A percentile compares a stretch with the other conserved stretches of the same genome.
Evolutionary conservation across 2,797 vertebrate genomes (phyloP).

Genomic region (Trachurus trachurus): DNA sequence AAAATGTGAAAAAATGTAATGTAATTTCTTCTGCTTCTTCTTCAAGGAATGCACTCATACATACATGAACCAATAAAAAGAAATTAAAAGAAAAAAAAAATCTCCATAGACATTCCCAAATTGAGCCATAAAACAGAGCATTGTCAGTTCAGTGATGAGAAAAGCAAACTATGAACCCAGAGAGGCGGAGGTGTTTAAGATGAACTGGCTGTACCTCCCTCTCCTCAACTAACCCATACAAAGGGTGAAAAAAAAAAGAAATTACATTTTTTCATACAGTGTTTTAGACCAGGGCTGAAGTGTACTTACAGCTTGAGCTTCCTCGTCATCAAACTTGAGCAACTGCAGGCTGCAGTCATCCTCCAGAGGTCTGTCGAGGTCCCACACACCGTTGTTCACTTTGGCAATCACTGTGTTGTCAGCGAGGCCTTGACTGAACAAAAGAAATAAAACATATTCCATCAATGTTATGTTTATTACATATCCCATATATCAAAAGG

Average conservation of each 20-base stretch:
- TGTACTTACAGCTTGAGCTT: constrained; percentile 95
- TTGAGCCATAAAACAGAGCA: neutral
- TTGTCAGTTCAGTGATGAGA: too few relatives aligned
- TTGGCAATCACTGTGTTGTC: constrained; percentile 96
- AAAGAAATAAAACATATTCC: constrained; percentile 20
- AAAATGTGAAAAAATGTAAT: neutral
- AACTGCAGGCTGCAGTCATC: constrained; percentile 92
- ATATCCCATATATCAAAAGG: neutral
- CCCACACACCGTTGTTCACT: constrained; percentile 95
- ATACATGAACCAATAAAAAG: too few relatives aligned
- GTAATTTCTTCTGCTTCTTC: neutral
- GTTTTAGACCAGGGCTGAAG: neutral
- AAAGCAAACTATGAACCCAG: neutral
- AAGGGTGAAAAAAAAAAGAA: too few relatives aligned
- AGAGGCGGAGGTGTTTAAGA: neutral
- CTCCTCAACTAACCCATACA: neutral
- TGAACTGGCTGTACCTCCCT: neutral
- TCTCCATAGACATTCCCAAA: neutral
- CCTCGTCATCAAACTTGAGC: constrained; percentile 98
- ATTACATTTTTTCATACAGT: neutral
- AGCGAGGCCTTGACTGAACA: constrained; percentile 93
- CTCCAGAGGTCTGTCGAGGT: constrained; percentile 95
- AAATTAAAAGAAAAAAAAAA: neutral
- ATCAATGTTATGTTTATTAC: neutral
- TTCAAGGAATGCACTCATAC: neutral